Conservation (phyloP, 2,113 vertebrate genomes). For the Alligator mississippiensis region DNA sequence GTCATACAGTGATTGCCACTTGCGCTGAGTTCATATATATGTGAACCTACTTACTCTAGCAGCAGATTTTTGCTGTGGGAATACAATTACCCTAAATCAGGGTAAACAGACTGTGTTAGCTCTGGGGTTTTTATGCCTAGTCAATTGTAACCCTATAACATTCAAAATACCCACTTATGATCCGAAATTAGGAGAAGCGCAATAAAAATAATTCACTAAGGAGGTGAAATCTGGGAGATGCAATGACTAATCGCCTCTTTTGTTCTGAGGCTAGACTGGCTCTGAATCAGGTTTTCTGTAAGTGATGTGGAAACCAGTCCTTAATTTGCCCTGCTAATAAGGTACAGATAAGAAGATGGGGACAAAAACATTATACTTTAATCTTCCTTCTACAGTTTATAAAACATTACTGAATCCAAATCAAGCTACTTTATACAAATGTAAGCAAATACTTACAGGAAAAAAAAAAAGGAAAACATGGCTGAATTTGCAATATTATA, state of each 20-base stretch:
- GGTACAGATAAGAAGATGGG: constrained; percentile 57
- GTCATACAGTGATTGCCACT: not conserved
- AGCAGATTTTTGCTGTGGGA: not conserved
- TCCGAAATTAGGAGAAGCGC: constrained; percentile 32
- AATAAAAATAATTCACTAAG: constrained; percentile 56
- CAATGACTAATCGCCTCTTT: constrained; percentile 33
- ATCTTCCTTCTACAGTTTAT: constrained; percentile 15
- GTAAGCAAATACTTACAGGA: constrained; percentile 42
- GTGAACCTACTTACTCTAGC: not conserved
- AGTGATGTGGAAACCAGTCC: constrained; percentile 34
- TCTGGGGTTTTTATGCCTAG: not conserved
- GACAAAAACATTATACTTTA: constrained; percentile 45
- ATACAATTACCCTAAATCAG: accelerated
- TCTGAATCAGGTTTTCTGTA: constrained; percentile 32
- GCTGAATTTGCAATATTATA: constrained; percentile 26
- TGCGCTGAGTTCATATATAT: not conserved
- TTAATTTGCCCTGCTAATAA: constrained; percentile 66
- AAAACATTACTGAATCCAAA: not conserved
- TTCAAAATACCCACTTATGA: constrained; percentile 26
- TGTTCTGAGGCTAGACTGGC: constrained; percentile 39
- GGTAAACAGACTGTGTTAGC: not conserved
- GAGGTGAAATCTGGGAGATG: constrained; percentile 9
- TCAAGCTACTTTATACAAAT: constrained; percentile 10
- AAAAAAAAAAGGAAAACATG: constrained; percentile 28
- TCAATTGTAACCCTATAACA: not conserved